A percentile compares a stretch with the other conserved stretches of the same genome.
These are phyloP conservation scores for Coelogynopora nodosa DNA, from an alignment of 2,888 invertebrate species.

Conservation along the genomic window DNA sequence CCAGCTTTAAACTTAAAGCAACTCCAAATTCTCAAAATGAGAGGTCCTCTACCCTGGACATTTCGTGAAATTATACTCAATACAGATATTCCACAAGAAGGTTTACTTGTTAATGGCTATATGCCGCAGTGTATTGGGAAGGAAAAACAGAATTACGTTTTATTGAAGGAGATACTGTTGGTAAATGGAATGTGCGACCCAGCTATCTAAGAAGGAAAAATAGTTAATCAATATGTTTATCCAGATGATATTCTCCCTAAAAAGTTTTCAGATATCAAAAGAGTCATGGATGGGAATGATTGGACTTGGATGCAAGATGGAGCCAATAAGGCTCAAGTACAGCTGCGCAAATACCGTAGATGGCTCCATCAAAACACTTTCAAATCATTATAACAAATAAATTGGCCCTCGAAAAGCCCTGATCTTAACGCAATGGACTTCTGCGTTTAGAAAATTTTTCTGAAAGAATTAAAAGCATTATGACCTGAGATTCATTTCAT, in stretches of 20 bases:
- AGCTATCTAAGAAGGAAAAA: not conserved
- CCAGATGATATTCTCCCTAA: not conserved
- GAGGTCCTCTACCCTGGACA: no score
- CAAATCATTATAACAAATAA: not conserved
- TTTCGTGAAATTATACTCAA: no score
- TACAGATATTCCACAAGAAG: not conserved
- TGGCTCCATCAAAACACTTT: not conserved
- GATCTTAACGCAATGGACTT: constrained; percentile 29
- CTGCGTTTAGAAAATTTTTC: not conserved
- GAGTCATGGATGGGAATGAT: not conserved
- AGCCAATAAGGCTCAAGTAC: not conserved
- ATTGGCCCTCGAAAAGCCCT: constrained; percentile 25
- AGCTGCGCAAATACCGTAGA: not conserved
- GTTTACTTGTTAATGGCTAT: not conserved
- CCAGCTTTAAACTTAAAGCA: not conserved
- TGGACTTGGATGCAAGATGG: constrained; percentile 28
- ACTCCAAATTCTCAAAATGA: not conserved
- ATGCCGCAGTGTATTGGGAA: not conserved
- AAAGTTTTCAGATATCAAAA: not conserved
- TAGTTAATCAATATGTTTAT: constrained; percentile 29
- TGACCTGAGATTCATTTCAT: not conserved
- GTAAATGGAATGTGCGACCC: not conserved
- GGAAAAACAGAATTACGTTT: constrained; percentile 2
- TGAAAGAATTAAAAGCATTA: not conserved
- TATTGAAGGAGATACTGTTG: not conserved